phyloP scores from a whole-genome alignment of 2,797 vertebrate species.

The Cheirogaleus major region DNA sequence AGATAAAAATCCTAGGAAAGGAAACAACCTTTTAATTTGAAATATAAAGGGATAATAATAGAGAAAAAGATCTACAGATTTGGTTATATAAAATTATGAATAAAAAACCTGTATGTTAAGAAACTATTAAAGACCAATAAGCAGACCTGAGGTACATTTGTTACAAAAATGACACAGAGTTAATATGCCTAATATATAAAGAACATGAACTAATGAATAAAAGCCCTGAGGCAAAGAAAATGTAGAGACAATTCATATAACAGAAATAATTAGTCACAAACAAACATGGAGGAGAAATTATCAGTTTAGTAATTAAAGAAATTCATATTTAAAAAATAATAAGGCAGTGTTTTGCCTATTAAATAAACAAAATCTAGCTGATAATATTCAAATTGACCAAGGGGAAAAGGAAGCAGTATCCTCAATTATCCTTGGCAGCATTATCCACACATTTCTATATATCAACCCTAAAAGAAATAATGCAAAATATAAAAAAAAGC shows the following conservation, averaged over 20 bases:
- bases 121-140: not conserved
- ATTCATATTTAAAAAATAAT: constrained; percentile 44
- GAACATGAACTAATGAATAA: constrained; percentile 25
- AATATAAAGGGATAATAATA: not conserved
- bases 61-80: not conserved
- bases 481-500: not conserved
- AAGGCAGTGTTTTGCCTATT: not conserved
- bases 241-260: not conserved
- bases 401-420: not conserved
- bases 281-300: constrained; percentile 1
- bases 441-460: not conserved
- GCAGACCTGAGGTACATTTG: not conserved
- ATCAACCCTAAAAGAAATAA: not conserved
- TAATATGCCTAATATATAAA: not conserved
- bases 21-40: not conserved
- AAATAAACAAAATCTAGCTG: not conserved
- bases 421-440: not conserved
- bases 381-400: constrained; percentile 16
- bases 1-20: not conserved
- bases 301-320: constrained; percentile 36
- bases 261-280: constrained; percentile 26
- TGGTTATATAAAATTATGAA: not conserved
- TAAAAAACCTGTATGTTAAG: not conserved
- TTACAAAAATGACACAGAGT: not conserved
- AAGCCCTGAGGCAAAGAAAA: not conserved